Base-by-base conservation (phyloP, 2,888 invertebrate genomes). In the Melanargia galathea region DNA sequence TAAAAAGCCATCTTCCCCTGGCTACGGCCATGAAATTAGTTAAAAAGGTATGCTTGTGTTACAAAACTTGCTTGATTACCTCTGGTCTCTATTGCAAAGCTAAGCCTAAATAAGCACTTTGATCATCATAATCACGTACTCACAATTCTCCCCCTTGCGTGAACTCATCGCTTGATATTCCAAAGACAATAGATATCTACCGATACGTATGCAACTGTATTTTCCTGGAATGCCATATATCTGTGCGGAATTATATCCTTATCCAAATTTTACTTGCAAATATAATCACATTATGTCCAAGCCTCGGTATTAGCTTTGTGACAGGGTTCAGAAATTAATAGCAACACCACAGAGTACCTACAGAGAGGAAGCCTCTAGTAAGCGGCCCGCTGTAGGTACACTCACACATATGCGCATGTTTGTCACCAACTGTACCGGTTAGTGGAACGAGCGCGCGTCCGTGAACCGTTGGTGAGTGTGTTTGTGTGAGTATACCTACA, bases 241-340 rank as follows among this genome's bases (percentile, higher is more conserved):
- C 65, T 67, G 65, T 52, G 63, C 48, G 61, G 60, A 62, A 66
- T 67, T 65, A 64, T 81, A 81, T 80, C 78, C 79, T 75, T 74
- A 71, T 77, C 74, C 76, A 70, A 78, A 87, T 90, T 87, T 83
- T 79, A 87, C 88, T 90, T 89, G 88, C 88, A 87, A 89, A 90
- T 90, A 87, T 80, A 88, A 87, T 87, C 84, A 85, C 88, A 87
- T 90, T 86, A 87, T 80, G 88, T 84, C 83, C 84, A 84, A 85
- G 83, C 74, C 72, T 72, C 71, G 66, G 75, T 75, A 79, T 80
- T 78, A 78, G 78, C 87, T 86, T 83, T 84, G 86, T 81, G 87
- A 85, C 82, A 79, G 82, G 85, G 84, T 77, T 79, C 82, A 85
- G 87, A 86, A 89, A 90, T 90, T 90, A 90, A 90, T 90, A 87